Conservation (phyloP, 2,888 invertebrate genomes). For the Meteorus cinctellus region DNA sequence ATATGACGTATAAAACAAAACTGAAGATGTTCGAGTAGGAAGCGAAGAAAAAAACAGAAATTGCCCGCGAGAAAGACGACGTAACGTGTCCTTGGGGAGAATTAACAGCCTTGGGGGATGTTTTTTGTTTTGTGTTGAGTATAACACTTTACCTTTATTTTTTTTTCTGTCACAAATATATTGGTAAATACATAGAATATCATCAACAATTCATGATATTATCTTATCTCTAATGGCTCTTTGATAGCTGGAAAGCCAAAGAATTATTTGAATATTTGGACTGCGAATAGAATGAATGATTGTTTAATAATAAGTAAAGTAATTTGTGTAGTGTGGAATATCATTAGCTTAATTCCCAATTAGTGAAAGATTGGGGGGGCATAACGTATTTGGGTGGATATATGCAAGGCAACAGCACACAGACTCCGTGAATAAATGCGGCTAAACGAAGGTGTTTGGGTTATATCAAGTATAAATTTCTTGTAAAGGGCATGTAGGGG, state of each 20-base stretch:
- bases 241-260: too few relatives aligned
- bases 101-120: constrained; percentile 37
- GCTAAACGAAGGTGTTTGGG: neutral
- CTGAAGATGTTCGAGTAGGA: neutral
- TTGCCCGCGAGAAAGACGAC: constrained; percentile 32
- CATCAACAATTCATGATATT: neutral
- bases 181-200: constrained; percentile 4
- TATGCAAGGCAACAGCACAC: neutral
- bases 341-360: constrained; percentile 37
- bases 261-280: neutral
- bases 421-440: constrained; percentile 38
- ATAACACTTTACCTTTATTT: constrained; percentile 32
- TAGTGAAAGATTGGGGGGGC: neutral
- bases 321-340: constrained; percentile 5
- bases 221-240: neutral
- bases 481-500: neutral
- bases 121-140: constrained; percentile 34
- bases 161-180: neutral
- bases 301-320: neutral
- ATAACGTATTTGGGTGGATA: neutral
- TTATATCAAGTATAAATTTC: neutral
- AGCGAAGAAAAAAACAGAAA: constrained; percentile 17
- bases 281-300: neutral
- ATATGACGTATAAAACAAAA: constrained; percentile 19
- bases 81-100: constrained; percentile 36